Evolutionary conservation across 2,113 vertebrate species (phyloP).

Genomic region (Brachyistius frenatus): DNA sequence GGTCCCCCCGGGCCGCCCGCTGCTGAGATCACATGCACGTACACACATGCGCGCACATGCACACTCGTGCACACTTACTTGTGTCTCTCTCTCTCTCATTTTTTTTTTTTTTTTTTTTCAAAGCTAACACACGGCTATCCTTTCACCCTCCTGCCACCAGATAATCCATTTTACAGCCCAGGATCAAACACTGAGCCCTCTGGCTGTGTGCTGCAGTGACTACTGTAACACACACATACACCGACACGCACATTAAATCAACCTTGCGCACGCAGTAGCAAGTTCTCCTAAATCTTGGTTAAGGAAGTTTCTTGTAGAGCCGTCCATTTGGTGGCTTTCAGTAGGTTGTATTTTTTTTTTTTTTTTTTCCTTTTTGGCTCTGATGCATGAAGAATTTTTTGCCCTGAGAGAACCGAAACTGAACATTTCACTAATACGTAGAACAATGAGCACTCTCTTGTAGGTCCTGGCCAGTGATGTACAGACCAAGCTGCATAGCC

Average conservation of each 20-base stretch:
- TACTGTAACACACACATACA: slow-evolving; percentile 60
- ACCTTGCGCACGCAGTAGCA: slow-evolving; percentile 19
- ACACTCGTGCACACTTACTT: slow-evolving; percentile 11
- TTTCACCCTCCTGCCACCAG: slow-evolving; percentile 82
- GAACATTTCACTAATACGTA: slow-evolving; percentile 60
- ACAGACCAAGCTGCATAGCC: slow-evolving; percentile 57
- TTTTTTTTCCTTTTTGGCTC: slow-evolving; percentile 27
- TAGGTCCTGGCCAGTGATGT: slow-evolving; percentile 42
- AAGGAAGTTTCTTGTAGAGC: slow-evolving; percentile 40
- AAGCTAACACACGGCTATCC: slow-evolving; percentile 72
- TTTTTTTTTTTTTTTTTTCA: slow-evolving; percentile 17
- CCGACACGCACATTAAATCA: slow-evolving; percentile 18
- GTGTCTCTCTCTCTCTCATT: not conserved
- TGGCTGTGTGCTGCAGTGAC: slow-evolving; percentile 75
- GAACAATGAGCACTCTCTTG: slow-evolving; percentile 50
- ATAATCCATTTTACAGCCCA: slow-evolving; percentile 85
- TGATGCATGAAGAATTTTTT: slow-evolving; percentile 53
- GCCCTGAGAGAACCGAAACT: slow-evolving; percentile 56
- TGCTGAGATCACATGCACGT: slow-evolving; percentile 48
- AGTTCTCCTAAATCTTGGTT: slow-evolving; percentile 45
- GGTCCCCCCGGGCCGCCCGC: slow-evolving; percentile 61
- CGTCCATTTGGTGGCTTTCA: slow-evolving; percentile 38
- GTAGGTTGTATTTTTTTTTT: slow-evolving; percentile 26
- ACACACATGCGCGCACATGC: not conserved
- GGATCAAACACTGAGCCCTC: slow-evolving; percentile 86